These are phyloP conservation scores for Liodrosophila aerea DNA, from an alignment of 2,888 invertebrate genomes.

Conservation along the genomic window DNA sequence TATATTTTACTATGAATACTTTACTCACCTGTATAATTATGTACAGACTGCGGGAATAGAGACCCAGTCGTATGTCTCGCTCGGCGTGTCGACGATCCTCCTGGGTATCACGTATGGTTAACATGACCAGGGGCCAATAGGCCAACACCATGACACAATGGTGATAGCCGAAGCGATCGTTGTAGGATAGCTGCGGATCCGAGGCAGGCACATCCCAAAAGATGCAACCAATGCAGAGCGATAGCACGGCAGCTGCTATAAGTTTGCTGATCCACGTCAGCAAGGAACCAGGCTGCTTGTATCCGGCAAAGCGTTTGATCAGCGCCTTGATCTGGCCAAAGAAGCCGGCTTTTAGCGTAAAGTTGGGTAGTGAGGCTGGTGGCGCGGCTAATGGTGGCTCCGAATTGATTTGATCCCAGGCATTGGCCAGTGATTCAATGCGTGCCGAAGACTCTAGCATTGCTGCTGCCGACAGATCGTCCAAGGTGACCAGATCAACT, in stretches of 20 bases:
- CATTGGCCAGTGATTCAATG: slow-evolving; percentile 93
- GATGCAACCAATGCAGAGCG: slow-evolving; percentile 91
- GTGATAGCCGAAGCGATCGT: slow-evolving; percentile 93
- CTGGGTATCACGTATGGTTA: slow-evolving; percentile 83
- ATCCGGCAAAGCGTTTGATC: slow-evolving; percentile 84
- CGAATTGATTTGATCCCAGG: slow-evolving; percentile 83
- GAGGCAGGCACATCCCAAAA: slow-evolving; percentile 94
- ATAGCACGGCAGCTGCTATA: slow-evolving; percentile 90
- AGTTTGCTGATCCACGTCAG: slow-evolving; percentile 90
- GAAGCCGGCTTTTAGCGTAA: slow-evolving; percentile 86
- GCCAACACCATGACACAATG: slow-evolving; percentile 91
- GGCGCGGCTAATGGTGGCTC: slow-evolving; percentile 86
- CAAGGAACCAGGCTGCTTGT: slow-evolving; percentile 93
- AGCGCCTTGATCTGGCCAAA: slow-evolving; percentile 88
- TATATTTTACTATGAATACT: background rate
- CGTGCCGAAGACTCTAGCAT: slow-evolving; percentile 97
- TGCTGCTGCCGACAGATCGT: slow-evolving; percentile 96
- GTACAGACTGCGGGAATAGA: slow-evolving; percentile 91
- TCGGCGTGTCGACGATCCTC: slow-evolving; percentile 86
- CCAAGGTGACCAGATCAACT: slow-evolving; percentile 97
- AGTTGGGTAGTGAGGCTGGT: slow-evolving; percentile 89
- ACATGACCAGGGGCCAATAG: slow-evolving; percentile 90
- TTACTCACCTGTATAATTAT: slow-evolving; percentile 89
- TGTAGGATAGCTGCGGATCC: slow-evolving; percentile 88
- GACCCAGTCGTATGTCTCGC: slow-evolving; percentile 90